phyloP scores from a whole-genome alignment of 1,140 invertebrate genomes.

The Neelides sp. region DNA sequence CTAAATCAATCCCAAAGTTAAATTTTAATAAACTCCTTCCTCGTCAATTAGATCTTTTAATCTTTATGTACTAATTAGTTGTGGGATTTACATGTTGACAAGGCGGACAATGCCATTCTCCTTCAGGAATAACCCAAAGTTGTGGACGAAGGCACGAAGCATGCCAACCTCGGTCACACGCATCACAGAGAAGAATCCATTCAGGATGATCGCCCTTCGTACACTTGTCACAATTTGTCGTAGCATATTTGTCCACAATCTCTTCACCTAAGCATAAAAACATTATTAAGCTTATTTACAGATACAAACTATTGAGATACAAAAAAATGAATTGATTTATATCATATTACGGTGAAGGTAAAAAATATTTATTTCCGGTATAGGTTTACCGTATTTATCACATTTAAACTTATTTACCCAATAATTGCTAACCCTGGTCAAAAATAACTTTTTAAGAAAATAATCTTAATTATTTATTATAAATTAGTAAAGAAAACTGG shows the following conservation, averaged over 20 bases:
- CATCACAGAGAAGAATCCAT: constrained; percentile 89
- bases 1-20: constrained; percentile 38
- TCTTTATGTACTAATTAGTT: neutral
- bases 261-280: constrained; percentile 25
- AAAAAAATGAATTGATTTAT: constrained; percentile 6
- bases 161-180: constrained; percentile 88
- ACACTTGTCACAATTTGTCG: constrained; percentile 61
- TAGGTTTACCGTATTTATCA: too few species aligned
- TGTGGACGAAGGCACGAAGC: constrained; percentile 81
- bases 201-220: constrained; percentile 81
- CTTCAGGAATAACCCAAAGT: constrained; percentile 83
- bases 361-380: too few species aligned
- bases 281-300: constrained; percentile 1
- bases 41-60: neutral
- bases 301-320: constrained; percentile 7
- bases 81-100: constrained; percentile 68
- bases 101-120: constrained; percentile 92
- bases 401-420: too few species aligned
- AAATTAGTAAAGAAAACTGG: too few species aligned
- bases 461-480: too few species aligned
- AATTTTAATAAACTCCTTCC: neutral
- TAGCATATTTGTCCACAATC: constrained; percentile 47
- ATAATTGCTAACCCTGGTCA: too few species aligned
- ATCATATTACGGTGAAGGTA: too few species aligned
- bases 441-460: too few species aligned